These are phyloP conservation scores for Chymomyza costata DNA, from an alignment of 1,140 invertebrate species.

Conservation along the genomic window DNA sequence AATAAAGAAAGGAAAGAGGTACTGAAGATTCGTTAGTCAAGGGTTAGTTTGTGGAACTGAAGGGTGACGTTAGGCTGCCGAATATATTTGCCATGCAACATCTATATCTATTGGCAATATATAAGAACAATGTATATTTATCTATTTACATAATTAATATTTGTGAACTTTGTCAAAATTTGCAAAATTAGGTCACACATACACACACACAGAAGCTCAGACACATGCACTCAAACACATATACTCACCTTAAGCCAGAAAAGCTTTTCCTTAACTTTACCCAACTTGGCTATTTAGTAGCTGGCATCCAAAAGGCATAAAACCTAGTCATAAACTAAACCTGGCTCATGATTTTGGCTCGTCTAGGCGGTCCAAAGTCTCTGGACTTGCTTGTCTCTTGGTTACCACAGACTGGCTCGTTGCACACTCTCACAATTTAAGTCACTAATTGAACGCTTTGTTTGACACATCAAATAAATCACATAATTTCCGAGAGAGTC, in stretches of 20 bases:
- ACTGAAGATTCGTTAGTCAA: neutral
- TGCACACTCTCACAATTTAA: conserved; percentile 66
- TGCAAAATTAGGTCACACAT: conserved; percentile 26
- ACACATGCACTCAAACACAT: neutral
- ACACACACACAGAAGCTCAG: neutral
- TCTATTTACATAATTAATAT: neutral
- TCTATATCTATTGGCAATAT: conserved; percentile 19
- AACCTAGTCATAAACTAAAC: no score
- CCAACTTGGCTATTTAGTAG: no score
- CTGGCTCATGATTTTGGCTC: no score
- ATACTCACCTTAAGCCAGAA: no score
- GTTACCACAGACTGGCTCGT: no score
- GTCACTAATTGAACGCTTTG: conserved; percentile 75
- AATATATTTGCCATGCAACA: neutral
- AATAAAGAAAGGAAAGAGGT: neutral
- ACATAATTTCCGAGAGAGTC: conserved; percentile 41
- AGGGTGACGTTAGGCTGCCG: neutral
- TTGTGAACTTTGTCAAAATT: neutral
- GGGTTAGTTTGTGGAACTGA: no score
- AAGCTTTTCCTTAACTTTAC: no score
- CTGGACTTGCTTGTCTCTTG: no score
- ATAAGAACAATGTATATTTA: conserved; percentile 23
- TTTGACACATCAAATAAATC: conserved; percentile 73
- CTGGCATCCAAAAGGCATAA: no score
- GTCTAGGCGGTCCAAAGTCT: no score